These are phyloP conservation scores for Otocyon megalotis DNA, from an alignment of 2,113 vertebrate genomes.

Conservation along the genomic window DNA sequence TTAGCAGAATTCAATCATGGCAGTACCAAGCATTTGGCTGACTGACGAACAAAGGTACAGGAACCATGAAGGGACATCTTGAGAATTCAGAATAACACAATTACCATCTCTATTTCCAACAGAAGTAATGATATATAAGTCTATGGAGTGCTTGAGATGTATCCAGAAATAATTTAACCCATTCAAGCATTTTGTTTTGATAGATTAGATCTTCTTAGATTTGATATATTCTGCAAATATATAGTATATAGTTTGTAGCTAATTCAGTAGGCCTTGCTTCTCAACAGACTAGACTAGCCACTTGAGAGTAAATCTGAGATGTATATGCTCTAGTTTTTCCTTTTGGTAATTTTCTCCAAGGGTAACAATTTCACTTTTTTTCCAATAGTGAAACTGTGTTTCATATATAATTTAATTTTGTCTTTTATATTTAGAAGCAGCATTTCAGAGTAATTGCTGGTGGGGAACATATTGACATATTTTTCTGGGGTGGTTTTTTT, in stretches of 20 bases:
- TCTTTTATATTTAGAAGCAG: background rate
- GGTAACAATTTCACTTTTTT: background rate
- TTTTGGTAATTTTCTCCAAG: slow-evolving; percentile 45
- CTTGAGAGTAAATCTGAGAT: background rate
- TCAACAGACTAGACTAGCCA: background rate
- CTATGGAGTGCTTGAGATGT: background rate
- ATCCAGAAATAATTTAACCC: slow-evolving; percentile 26
- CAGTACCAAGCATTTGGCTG: background rate
- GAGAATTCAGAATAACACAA: slow-evolving; percentile 14
- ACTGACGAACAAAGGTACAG: background rate
- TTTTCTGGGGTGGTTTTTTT: slow-evolving; percentile 12
- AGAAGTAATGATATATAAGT: slow-evolving; percentile 4
- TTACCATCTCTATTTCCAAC: background rate
- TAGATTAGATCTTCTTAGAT: slow-evolving; percentile 15
- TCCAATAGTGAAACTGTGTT: background rate
- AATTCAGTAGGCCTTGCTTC: background rate
- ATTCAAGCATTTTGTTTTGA: background rate
- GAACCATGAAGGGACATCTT: background rate
- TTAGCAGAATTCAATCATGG: background rate
- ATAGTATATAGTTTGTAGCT: background rate
- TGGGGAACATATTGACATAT: background rate
- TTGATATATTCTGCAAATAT: background rate
- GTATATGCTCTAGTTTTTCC: background rate
- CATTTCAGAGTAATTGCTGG: background rate
- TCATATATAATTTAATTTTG: background rate